Base-by-base conservation (phyloP, 2,888 invertebrate genomes). In the Pemphredon lugubris region DNA sequence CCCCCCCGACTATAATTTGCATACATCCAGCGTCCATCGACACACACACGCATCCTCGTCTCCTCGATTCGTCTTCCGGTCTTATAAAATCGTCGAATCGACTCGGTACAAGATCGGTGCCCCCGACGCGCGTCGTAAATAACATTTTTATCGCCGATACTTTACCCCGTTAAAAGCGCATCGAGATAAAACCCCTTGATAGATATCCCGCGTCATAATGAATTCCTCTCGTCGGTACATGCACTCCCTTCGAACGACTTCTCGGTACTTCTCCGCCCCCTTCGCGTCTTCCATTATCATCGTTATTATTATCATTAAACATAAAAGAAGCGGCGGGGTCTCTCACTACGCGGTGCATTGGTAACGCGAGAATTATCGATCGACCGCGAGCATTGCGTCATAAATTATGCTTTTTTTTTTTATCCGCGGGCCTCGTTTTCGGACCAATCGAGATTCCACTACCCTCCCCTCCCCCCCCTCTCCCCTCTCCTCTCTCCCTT, bases 391-490 rank as follows among this genome's bases (percentile, higher is more conserved):
- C 71, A 69, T 73, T 71, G 66, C 39, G 54, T 61, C 74, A 67
- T 77, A 76, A 77, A 79, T 77, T 73, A 75, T 63, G 47, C 71
- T 75, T 77, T 78, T 79, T 79, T 71, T 75, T 77, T 78, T 79
- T 79, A 81, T 81, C 73, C 77, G 61, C 68, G 65, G 75, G 74
- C 67, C 51, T 47, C 73, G 73, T 71, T 75, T 80, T 76, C 53
- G 48, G 57, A 20, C 21, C 68, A 60, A 48, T 20, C 13, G 37
- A 26, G 6, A 32, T 45, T 9, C 14, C 21, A 40, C 61, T 54
- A 39, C 44, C 32, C 37, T 42, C 21, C 44, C 40, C 47, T 48
- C 55, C 6, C 14, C 21, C 42, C 61, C 57, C 39, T 40, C 32
- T 32, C 37, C 21, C 44, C 6, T 18, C 21, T 44, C 61, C 57